phyloP scores from a whole-genome alignment of 2,888 invertebrate genomes.

The Pegoplata infirma region DNA sequence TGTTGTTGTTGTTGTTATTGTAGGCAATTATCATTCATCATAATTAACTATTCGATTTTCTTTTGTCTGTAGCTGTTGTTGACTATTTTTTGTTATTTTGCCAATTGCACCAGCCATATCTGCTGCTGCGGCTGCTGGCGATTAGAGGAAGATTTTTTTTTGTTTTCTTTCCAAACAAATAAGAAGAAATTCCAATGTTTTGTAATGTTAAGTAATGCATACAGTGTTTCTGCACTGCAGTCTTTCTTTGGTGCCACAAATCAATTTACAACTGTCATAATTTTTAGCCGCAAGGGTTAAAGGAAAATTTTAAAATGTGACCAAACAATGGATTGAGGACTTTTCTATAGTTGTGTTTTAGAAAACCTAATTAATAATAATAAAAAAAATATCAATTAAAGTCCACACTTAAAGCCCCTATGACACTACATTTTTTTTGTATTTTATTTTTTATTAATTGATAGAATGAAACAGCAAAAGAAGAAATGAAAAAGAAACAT shows the following conservation, averaged over 20 bases:
- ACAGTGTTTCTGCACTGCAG: no score
- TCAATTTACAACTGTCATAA: slow-evolving; percentile 53
- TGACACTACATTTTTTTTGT: no score
- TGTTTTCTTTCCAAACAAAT: slow-evolving; percentile 40
- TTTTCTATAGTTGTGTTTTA: no score
- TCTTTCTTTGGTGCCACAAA: slow-evolving; percentile 28
- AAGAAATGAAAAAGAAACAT: no score
- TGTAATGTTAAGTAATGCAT: slow-evolving; percentile 44
- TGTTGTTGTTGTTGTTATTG: slow-evolving; percentile 39
- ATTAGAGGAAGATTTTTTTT: slow-evolving; percentile 34
- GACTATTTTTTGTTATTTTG: slow-evolving; percentile 29
- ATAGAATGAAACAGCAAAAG: no score
- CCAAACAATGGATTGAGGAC: no score
- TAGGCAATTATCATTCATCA: slow-evolving; percentile 65
- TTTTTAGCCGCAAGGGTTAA: slow-evolving; percentile 25
- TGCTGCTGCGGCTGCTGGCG: slow-evolving; percentile 28
- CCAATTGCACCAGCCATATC: slow-evolving; percentile 30
- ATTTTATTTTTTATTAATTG: no score
- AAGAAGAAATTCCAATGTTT: slow-evolving; percentile 54
- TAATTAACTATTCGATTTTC: slow-evolving; percentile 62
- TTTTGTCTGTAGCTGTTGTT: slow-evolving; percentile 41
- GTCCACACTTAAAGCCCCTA: no score
- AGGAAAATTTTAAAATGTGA: no score
- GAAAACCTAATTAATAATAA: no score
- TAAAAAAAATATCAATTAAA: no score